A percentile compares a stretch with the other conserved stretches of the same genome.
These are phyloP conservation scores for Drosophila kikkawai DNA, from an alignment of 1,140 invertebrate species.

Conservation along the genomic window DNA sequence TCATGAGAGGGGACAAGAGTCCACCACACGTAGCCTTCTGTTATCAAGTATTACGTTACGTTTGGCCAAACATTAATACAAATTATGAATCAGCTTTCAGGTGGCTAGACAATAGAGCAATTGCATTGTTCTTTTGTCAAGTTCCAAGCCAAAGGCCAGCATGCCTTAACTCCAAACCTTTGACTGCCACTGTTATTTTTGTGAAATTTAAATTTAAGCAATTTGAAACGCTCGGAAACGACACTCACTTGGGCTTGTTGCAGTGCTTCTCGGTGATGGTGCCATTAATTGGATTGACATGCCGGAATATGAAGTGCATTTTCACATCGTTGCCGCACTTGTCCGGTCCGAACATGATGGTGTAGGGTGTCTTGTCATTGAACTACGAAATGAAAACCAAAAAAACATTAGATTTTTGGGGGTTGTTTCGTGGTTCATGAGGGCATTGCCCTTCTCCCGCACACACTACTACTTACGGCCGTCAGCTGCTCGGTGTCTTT, in stretches of 20 bases:
- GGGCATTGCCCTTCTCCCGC: slow-evolving; percentile 18
- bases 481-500: slow-evolving; percentile 90
- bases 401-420: slow-evolving; percentile 24
- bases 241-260: slow-evolving; percentile 91
- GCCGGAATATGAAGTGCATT: slow-evolving; percentile 98
- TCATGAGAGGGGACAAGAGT: slow-evolving; percentile 7
- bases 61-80: slow-evolving; percentile 5
- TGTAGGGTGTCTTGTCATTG: slow-evolving; percentile 98
- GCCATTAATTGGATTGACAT: slow-evolving; percentile 97
- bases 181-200: background rate
- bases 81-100: slow-evolving; percentile 7
- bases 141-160: background rate
- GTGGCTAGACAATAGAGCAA: background rate
- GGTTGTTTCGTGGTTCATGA: slow-evolving; percentile 20
- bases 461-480: slow-evolving; percentile 61
- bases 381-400: slow-evolving; percentile 86
- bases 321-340: slow-evolving; percentile 99
- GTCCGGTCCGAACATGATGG: slow-evolving; percentile 99
- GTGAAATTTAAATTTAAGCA: slow-evolving; percentile 4
- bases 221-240: slow-evolving; percentile 8
- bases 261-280: slow-evolving; percentile 95
- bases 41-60: slow-evolving; percentile 2
- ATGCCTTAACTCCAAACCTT: background rate
- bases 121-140: background rate
- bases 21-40: slow-evolving; percentile 3